Base-by-base conservation (phyloP, 2,797 vertebrate genomes). In the Hoplostethus mediterraneus region DNA sequence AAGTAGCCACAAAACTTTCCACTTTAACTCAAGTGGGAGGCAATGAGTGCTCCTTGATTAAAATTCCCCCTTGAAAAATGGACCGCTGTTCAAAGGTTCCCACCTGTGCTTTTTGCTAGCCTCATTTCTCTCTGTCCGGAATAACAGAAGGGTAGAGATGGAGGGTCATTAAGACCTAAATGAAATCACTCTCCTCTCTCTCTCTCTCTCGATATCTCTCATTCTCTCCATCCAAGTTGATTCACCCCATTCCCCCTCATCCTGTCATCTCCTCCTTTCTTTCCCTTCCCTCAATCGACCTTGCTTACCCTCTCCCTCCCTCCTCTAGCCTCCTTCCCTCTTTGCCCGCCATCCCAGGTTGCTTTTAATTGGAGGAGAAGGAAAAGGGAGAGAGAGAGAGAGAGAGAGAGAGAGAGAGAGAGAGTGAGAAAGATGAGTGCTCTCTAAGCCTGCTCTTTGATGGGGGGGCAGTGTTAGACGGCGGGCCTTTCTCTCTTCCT, bases 371-470 rank as follows among this genome's bases (percentile, higher is more conserved):
- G 89, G 80, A 79, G 74, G 59, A 12, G 60, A 71, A 67, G 67
- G 58, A 55, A n/a, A 73, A 73, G 77, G 49, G 72, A 78, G 55
- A 49, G 40, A 52, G 44, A 63, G 48, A 60, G 71, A 16, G n/a
- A 52, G 31, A 36, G 56, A 73, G 48, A 45, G 54, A 25, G 8
- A 47, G 55, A 30, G 58, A 55, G 48, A 52, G 52, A 16, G 44
- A 53, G 70, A 14, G 31, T 57, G 76, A 73, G 89, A 87, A 87
- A 87, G 87, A 88, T 77, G 67, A 73, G 73, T 58, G 61, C 75
- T 86, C 71, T 90, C 82, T 81, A 90, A 91, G 89, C 87, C 80
- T 77, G 84, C 82, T 81, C 89, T 94, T 94, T 94, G 92, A 92
- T 88, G 75, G 84, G 78, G 78, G 78, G 10, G 71, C 56, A 47